Percentiles rank a stretch among this genome's conserved stretches.
These are phyloP conservation scores for Tortrix viridana DNA, from an alignment of 2,888 invertebrate species.

Conservation along the genomic window DNA sequence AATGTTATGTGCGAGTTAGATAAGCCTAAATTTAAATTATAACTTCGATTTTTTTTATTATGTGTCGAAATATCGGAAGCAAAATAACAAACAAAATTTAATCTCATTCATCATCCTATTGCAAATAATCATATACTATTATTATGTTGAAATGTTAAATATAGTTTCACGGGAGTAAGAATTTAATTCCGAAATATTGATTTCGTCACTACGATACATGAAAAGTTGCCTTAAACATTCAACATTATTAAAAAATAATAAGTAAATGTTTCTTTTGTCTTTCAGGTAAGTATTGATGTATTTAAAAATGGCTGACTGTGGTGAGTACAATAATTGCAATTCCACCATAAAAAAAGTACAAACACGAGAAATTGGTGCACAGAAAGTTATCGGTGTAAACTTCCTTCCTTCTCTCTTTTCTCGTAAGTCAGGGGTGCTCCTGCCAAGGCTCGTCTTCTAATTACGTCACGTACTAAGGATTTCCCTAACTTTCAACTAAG, in stretches of 20 bases:
- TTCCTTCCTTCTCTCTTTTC: constrained; percentile 4
- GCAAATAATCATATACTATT: too few relatives aligned
- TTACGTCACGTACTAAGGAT: constrained; percentile 71
- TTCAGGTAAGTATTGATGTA: constrained; percentile 22
- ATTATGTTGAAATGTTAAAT: too few relatives aligned
- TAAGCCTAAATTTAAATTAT: too few relatives aligned
- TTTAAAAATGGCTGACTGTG: background rate
- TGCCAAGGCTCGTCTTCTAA: constrained; percentile 46
- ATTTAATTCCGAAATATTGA: too few relatives aligned
- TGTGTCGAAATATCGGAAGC: too few relatives aligned
- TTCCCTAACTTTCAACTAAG: constrained; percentile 67
- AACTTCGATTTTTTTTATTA: too few relatives aligned
- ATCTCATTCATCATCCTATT: too few relatives aligned
- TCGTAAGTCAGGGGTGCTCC: constrained; percentile 10
- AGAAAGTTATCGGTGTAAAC: constrained; percentile 8
- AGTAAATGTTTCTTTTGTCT: constrained; percentile 5
- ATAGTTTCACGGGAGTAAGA: too few relatives aligned
- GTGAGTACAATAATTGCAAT: background rate
- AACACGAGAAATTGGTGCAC: background rate
- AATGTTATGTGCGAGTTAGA: too few relatives aligned
- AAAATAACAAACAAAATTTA: too few relatives aligned
- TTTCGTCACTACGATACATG: too few relatives aligned
- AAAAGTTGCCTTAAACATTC: background rate
- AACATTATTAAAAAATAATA: background rate
- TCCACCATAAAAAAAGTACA: background rate